Evolutionary conservation across 2,113 vertebrate genomes (phyloP).

Genomic region (Hippocampus zosterae): DNA sequence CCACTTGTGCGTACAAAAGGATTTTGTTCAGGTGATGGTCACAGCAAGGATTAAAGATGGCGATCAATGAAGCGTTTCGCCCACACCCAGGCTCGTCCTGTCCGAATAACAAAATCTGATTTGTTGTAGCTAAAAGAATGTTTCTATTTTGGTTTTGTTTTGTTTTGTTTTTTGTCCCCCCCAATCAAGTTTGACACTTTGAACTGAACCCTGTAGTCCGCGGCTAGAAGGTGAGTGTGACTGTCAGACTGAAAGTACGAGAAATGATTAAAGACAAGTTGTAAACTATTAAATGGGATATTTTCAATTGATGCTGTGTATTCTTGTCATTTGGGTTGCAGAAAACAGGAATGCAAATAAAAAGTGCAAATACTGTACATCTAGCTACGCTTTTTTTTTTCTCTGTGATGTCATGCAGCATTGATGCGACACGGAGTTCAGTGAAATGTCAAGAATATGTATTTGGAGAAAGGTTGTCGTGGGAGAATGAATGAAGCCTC

Average conservation of each 20-base stretch:
- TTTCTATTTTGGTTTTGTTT: not conserved
- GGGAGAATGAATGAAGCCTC: not conserved
- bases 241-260: slow-evolving; percentile 69
- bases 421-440: not conserved
- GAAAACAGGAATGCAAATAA: slow-evolving; percentile 91
- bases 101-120: not conserved
- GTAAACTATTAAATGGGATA: slow-evolving; percentile 94
- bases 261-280: slow-evolving; percentile 72
- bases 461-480: not conserved
- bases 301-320: slow-evolving; percentile 97
- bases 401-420: slow-evolving; percentile 11
- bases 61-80: slow-evolving; percentile 20
- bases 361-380: slow-evolving; percentile 50
- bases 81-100: slow-evolving; percentile 25
- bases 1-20: slow-evolving; percentile 55
- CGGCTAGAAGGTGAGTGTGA: slow-evolving; percentile 67
- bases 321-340: slow-evolving; percentile 95
- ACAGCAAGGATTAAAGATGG: slow-evolving; percentile 38
- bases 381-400: slow-evolving; percentile 36
- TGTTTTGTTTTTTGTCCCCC: not conserved
- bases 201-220: slow-evolving; percentile 28
- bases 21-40: slow-evolving; percentile 42
- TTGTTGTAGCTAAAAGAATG: not conserved
- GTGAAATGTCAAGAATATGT: not conserved
- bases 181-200: slow-evolving; percentile 6